phyloP scores from a whole-genome alignment of 2,888 invertebrate species.

The Alcis repandata region DNA sequence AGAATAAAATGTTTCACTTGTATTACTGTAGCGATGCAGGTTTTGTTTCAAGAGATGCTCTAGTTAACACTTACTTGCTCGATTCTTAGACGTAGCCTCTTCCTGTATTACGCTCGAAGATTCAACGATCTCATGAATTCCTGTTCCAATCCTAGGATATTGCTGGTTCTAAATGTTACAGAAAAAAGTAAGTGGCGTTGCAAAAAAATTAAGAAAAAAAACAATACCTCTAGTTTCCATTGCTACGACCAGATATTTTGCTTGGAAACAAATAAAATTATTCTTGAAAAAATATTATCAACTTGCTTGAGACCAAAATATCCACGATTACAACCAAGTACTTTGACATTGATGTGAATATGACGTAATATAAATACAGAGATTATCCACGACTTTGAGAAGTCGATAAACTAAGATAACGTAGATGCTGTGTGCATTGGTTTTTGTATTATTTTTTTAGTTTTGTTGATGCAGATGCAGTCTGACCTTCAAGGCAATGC shows the following conservation, averaged over 20 bases:
- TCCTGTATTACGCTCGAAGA: not conserved
- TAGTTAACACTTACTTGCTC: slow-evolving; percentile 18
- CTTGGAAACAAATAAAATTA: no score
- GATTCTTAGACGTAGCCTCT: not conserved
- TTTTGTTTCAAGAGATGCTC: slow-evolving; percentile 25
- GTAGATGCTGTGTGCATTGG: slow-evolving; percentile 4
- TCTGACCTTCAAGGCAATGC: not conserved
- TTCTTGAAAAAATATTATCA: not conserved
- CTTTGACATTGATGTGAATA: not conserved
- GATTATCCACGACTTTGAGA: slow-evolving; percentile 7
- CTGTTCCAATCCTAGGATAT: no score
- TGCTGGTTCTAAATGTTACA: no score
- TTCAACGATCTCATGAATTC: no score
- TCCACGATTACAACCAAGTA: not conserved
- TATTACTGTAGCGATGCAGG: slow-evolving; percentile 25
- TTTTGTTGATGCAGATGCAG: not conserved
- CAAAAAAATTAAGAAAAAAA: no score
- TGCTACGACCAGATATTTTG: no score
- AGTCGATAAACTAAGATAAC: not conserved
- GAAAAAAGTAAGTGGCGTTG: no score
- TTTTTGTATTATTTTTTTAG: not conserved
- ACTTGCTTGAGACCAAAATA: not conserved
- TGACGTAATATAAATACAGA: not conserved
- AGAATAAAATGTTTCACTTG: slow-evolving; percentile 39
- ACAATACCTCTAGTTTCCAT: no score